Base-by-base conservation (phyloP, 1,140 invertebrate genomes). In the Thrips palmi region DNA sequence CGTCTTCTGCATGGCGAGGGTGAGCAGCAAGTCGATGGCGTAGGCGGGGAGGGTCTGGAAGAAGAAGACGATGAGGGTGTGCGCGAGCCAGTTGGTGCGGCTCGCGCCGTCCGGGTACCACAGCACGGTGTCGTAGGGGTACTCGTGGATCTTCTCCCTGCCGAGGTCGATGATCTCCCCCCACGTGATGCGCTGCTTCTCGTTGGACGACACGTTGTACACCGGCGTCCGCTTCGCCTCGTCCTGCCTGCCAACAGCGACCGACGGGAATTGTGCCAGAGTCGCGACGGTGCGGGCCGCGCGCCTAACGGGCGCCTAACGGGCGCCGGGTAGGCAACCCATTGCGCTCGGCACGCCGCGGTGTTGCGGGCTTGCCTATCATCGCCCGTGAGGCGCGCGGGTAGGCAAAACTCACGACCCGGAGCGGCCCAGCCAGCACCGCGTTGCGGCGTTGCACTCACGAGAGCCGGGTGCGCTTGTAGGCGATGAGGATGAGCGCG, bases 161-260 rank as follows among this genome's bases (percentile, higher is more conserved):
- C 60, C 60, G 39, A 49, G 49, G 28, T 51, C 38, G 21, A 60
- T 42, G 37, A 71, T 57, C 43, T 70, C 63, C 22, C 68, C 67
- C 70, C 87, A 94, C 0, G 74, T 78, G 2, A 74, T 62, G 28
- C 67, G 67, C 14, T 69, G 55, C 15, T 70, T 57, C 11, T 72
- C 70, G 19, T 67, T 69, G 40, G 72, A 68, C 4, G 77, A 77
- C 15, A 82, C 53, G 50, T 84, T 84, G 51, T 70, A 78, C 3
- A 79, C 74, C 0, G 76, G 77, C 11, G 80, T n/a, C n/a, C n/a
- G n/a, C n/a, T n/a, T n/a, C n/a, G n/a, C n/a, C n/a, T n/a, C 2
- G 10, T 37, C 30, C 10, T 14, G 29, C 17, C 33, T 40, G 39
- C 14, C 8, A 15, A 11, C 8, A 32, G 8, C 7, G 7, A 32